Evolutionary conservation across 1,140 invertebrate species (phyloP), one percentile per base, ranked within the genome.

Genomic region (Heterodera schachtii): DNA sequence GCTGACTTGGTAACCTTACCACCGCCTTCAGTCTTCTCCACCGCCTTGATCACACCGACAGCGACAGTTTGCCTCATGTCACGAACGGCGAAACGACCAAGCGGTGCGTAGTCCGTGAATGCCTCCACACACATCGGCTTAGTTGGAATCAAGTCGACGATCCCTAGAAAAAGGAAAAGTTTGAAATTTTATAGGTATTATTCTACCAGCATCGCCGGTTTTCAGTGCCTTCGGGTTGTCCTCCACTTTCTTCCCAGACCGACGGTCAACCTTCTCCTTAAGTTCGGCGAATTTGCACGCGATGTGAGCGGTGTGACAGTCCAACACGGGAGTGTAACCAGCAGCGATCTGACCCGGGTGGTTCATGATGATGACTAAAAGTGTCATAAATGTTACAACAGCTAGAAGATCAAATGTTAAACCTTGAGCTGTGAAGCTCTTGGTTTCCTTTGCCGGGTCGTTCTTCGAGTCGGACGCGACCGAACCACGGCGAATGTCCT

Each of bases 61-160:
- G 97, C 97, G 47, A 99, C 97, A 3, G 97, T 98, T 92, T 98
- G 97, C 91, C 96, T 94, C 97, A 98, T 98, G 92, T 98, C 97
- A 92, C 97, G 95, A 41, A 98, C 96, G 84, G 97, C 97, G 90
- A 99, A 98, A 91, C 97, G 94, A 87, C 97, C 97, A 84, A 99
- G 93, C 80, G 97, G 97, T 87, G 97, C 95, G 92, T 96, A 99
- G 90, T 98, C 95, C 89, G 94, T 93, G 94, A 98, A 98, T 87
- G 95, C 94, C 91, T 98, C 97, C 41, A 98, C 96, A 90, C 96
- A 98, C 93, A 98, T 94, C 73, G 97, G 95, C 92, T 98, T 98
- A 88, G 93, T 94, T 73, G 97, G 97, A 52, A 96, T 93, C 89
- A 98, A 92, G 82, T 92, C 94, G 64, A 98, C 95, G 31, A 80